phyloP scores from a whole-genome alignment of 2,888 invertebrate genomes.

The Pterostichus niger region DNA sequence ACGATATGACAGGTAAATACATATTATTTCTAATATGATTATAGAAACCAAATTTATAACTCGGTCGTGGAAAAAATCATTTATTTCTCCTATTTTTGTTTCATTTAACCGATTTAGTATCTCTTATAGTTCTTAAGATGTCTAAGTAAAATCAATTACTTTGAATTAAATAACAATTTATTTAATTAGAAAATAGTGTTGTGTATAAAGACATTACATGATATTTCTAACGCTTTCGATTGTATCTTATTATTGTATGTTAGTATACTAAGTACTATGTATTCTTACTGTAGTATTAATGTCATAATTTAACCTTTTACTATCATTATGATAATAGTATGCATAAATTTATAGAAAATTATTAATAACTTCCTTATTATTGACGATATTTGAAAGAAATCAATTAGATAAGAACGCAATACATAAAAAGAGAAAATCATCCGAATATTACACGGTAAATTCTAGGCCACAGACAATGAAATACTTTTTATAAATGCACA shows the following conservation, averaged over 20 bases:
- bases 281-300: constrained; percentile 30
- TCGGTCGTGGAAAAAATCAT: too few species aligned
- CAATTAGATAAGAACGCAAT: neutral
- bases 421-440: neutral
- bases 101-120: too few species aligned
- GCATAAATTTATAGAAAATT: constrained; percentile 47
- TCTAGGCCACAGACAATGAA: neutral
- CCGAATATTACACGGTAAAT: neutral
- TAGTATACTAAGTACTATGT: neutral
- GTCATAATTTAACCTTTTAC: constrained; percentile 56
- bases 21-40: too few species aligned
- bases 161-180: too few species aligned
- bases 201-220: neutral
- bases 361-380: constrained; percentile 58
- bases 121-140: too few species aligned
- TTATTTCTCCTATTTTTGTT: too few species aligned
- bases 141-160: too few species aligned
- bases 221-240: constrained; percentile 22
- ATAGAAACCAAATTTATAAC: too few species aligned
- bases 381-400: constrained; percentile 32
- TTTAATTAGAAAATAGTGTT: too few species aligned
- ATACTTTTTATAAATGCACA: constrained; percentile 31
- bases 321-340: constrained; percentile 51
- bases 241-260: constrained; percentile 5
- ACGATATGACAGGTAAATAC: too few species aligned